phyloP scores from a whole-genome alignment of 2,888 invertebrate genomes.

The Drosophila putrida region DNA sequence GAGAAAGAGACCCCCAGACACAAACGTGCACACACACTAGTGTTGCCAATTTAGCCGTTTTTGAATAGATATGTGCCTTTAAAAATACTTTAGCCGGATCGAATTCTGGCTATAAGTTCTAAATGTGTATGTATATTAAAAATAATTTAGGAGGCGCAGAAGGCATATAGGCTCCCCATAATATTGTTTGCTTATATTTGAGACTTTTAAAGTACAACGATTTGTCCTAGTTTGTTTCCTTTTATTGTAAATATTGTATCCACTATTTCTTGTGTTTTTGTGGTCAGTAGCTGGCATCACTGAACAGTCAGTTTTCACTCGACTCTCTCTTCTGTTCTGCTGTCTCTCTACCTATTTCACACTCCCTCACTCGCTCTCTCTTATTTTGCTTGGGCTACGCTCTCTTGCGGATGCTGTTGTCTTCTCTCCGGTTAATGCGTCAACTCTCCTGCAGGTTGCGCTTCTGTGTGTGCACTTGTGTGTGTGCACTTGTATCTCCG shows the following conservation, averaged over 20 bases:
- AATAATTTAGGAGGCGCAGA: too few species aligned
- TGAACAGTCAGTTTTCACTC: constrained; percentile 16
- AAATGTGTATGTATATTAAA: too few species aligned
- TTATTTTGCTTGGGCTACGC: constrained; percentile 10
- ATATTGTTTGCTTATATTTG: too few species aligned
- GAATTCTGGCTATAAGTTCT: too few species aligned
- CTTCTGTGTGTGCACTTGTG: constrained; percentile 59
- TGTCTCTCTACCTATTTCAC: constrained; percentile 18
- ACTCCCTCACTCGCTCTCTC: constrained; percentile 20
- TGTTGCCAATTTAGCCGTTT: neutral
- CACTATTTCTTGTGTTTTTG: neutral
- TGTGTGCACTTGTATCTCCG: constrained; percentile 44
- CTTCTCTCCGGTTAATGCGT: constrained; percentile 3
- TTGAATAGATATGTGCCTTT: neutral
- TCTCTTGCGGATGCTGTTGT: constrained; percentile 56
- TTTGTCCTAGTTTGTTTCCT: neutral
- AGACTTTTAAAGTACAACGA: too few species aligned
- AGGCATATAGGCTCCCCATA: too few species aligned
- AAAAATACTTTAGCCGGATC: neutral
- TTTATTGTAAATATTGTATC: neutral
- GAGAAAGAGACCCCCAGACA: constrained; percentile 47
- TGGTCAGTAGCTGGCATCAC: neutral
- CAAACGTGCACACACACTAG: constrained; percentile 24
- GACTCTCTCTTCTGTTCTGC: constrained; percentile 26
- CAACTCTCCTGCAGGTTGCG: constrained; percentile 70